phyloP scores from a whole-genome alignment of 2,113 vertebrate genomes.

The Solenodon paradoxus region DNA sequence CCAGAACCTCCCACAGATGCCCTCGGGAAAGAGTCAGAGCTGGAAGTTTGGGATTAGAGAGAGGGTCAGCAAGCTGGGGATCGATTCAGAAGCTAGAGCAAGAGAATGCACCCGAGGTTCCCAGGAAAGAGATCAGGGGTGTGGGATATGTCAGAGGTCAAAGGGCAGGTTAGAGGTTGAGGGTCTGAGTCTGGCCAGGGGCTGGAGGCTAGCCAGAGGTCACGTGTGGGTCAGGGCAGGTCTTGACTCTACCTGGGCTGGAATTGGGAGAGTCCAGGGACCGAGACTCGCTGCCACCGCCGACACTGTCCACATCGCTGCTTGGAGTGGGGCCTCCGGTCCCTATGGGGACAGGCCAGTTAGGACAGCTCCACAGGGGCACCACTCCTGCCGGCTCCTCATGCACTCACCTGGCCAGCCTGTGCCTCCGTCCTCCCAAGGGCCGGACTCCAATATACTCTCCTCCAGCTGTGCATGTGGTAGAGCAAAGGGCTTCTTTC shows the following conservation, averaged over 20 bases:
- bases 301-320: constrained; percentile 85
- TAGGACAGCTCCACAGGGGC: neutral
- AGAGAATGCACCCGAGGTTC: neutral
- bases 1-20: neutral
- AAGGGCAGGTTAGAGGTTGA: neutral
- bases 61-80: neutral
- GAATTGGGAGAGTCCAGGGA: constrained; percentile 85
- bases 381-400: fast-evolving
- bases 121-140: neutral
- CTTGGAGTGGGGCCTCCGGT: neutral
- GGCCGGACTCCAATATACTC: neutral
- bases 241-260: constrained; percentile 87
- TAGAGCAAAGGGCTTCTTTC: constrained; percentile 38
- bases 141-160: neutral
- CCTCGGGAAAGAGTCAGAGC: neutral
- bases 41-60: neutral
- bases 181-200: neutral
- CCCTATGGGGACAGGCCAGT: constrained; percentile 3
- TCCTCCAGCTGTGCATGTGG: constrained; percentile 41
- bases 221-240: neutral
- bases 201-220: neutral
- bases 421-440: constrained; percentile 49
- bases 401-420: constrained; percentile 26
- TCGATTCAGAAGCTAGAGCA: neutral
- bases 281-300: constrained; percentile 86